Evolutionary conservation across 2,797 vertebrate genomes (phyloP), one percentile per base, ranked within the genome.

Genomic region (Chrosomus eos): DNA sequence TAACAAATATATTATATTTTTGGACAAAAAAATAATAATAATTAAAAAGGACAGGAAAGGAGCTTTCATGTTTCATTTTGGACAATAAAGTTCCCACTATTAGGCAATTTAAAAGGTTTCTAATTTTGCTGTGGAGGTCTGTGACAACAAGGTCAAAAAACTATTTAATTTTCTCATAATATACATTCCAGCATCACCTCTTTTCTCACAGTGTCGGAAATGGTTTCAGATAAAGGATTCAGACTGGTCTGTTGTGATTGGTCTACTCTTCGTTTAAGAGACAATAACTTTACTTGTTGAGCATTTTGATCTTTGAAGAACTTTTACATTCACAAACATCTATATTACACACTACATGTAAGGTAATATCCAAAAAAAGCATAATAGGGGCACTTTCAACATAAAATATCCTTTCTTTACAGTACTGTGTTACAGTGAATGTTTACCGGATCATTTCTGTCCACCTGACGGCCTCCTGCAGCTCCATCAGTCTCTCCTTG

Each of bases 401-500:
- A 62, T 28, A 3, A 62, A 28, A 62, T 3, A 48, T 53, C 2
- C 10, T 53, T 74, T 33, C 5, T 14, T 53, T 4, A 60, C 26
- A 11, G 38, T 3, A 11, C 16, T 6, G 68, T 9, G 6, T 28
- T 21, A 4, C 14, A 51, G 40, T 53, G 9, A 71, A 33, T 16
- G 21, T 81, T 82, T 91, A 98, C 98, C 98, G 95, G 94, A 99
- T 99, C 98, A 99, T 99, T 92, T 99, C 98, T 0, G 97, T 99
- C 98, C 98, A 99, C 93, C 98, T 92, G 88, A 99, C 97, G 0
- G 98, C 98, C 88, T 99, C 98, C 92, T 99, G 98, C 7, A 99
- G 95, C 93, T 99, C 98, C 98, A 99, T 99, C 82, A 99, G 92
- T 75, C 98, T 93, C 90, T 99, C 98, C 85, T 99, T 99, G 93